phyloP scores from a whole-genome alignment of 2,113 vertebrate species.

The Cheirogaleus medius region DNA sequence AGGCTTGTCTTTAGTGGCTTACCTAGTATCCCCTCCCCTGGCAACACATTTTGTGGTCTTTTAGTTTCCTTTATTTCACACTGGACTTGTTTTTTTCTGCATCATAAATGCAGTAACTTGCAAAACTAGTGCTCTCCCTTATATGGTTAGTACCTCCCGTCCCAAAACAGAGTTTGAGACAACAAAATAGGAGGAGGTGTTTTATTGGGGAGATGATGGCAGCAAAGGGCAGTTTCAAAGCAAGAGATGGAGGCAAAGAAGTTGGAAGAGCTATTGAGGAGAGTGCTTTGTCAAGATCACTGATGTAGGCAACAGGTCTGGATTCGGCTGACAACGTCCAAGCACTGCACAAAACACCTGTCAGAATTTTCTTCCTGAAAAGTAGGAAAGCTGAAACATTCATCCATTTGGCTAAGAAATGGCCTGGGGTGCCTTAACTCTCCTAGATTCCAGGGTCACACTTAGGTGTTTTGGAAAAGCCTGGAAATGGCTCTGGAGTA shows the following conservation, averaged over 20 bases:
- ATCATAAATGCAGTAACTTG: not conserved
- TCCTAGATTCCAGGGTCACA: not conserved
- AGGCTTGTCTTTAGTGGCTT: not conserved
- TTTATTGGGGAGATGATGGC: not conserved
- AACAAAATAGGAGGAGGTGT: not conserved
- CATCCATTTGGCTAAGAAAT: not conserved
- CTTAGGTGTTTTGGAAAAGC: not conserved
- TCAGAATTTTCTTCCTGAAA: not conserved
- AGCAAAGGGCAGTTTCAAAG: not conserved
- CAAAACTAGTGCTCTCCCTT: not conserved
- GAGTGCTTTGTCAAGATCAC: not conserved
- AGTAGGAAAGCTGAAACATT: not conserved
- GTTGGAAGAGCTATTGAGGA: not conserved
- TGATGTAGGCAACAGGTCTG: not conserved
- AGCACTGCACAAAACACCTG: too few relatives aligned
- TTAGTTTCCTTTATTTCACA: not conserved
- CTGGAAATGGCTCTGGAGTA: not conserved
- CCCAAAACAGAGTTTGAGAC: not conserved
- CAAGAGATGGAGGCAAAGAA: not conserved
- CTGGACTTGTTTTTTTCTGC: not conserved
- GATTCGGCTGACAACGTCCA: not conserved
- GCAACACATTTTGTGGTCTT: not conserved
- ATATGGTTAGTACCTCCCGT: not conserved
- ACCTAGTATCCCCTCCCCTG: rapidly evolving
- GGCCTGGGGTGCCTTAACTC: not conserved